These are phyloP conservation scores for Linnaemya tessellans DNA, from an alignment of 2,888 invertebrate species.

Conservation along the genomic window DNA sequence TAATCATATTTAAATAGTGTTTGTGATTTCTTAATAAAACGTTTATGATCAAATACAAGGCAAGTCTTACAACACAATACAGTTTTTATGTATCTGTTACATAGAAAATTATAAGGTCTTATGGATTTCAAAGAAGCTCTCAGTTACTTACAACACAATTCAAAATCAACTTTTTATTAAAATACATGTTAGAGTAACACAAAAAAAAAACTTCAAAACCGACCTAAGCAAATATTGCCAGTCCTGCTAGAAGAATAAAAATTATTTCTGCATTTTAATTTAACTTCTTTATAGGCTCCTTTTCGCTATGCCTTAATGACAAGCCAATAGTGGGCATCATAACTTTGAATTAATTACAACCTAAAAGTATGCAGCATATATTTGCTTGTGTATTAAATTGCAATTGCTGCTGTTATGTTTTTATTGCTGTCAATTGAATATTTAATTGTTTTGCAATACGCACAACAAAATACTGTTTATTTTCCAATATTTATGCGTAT, in stretches of 20 bases:
- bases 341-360: slow-evolving; percentile 4
- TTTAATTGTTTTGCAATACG: slow-evolving; percentile 30
- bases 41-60: background rate
- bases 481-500: slow-evolving; percentile 29
- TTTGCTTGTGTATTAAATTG: background rate
- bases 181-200: no score
- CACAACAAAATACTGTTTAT: slow-evolving; percentile 39
- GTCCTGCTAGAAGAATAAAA: no score
- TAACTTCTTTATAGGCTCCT: background rate
- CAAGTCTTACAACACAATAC: background rate
- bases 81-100: no score
- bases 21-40: background rate
- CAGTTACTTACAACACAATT: no score
- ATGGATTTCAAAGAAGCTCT: no score
- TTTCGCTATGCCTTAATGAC: background rate
- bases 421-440: slow-evolving; percentile 50
- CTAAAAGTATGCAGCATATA: slow-evolving; percentile 46
- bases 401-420: slow-evolving; percentile 38
- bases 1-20: slow-evolving; percentile 14
- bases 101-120: no score
- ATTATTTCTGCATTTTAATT: background rate
- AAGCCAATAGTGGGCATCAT: background rate
- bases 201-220: no score
- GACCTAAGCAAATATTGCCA: no score
- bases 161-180: no score